Base-by-base conservation (phyloP, 2,888 invertebrate species). In the Ptychoptera contaminata region DNA sequence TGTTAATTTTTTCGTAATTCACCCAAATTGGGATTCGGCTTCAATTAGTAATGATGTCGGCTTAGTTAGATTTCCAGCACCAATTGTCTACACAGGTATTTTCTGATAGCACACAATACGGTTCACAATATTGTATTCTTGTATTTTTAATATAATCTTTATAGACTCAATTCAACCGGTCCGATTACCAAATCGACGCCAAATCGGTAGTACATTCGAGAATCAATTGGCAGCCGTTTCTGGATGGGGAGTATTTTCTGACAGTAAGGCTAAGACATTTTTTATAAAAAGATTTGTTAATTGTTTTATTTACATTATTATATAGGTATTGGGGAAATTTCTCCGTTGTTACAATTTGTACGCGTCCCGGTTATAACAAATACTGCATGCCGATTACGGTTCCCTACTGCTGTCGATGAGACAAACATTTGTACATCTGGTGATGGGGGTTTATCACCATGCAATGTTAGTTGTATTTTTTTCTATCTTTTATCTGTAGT, bases 161-260 rank as follows among this genome's bases (percentile, higher is more conserved):
- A 3, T 9, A 32, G 32, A 32, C 9, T 43, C 48, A 12, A 54
- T 58, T 32, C 44, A 52, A 23, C 36, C 50, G 2, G 46, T 56
- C 9, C 16, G 43, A 14, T 47, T 57, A 10, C 52, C 57, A 16
- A 7, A 54, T 8, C 34, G 49, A 29, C 43, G 42, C 8, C 39
- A 46, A 16, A 48, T 42, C 2, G 42, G 44, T 11, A 49, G 47
- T 8, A 49, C 48, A 8, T 56, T 56, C 43, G 50, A 50, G 9
- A 54, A 52, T 12, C 47, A 48, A 15, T 40, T 42, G 2, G 56
- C 55, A 9, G 44, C 51, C 6, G 59, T 58, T 14, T 57, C 56
- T 43, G 63, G 63, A 10, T 65, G 63, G 63, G 64, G 65, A 37
- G 53, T 49, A 47, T 50, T 47, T 29, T 49, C 52, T 29, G 62